A percentile compares a stretch with the other conserved stretches of the same genome.
Evolutionary conservation across 2,113 vertebrate genomes (phyloP).

Genomic region (Limnothrissa miodon): DNA sequence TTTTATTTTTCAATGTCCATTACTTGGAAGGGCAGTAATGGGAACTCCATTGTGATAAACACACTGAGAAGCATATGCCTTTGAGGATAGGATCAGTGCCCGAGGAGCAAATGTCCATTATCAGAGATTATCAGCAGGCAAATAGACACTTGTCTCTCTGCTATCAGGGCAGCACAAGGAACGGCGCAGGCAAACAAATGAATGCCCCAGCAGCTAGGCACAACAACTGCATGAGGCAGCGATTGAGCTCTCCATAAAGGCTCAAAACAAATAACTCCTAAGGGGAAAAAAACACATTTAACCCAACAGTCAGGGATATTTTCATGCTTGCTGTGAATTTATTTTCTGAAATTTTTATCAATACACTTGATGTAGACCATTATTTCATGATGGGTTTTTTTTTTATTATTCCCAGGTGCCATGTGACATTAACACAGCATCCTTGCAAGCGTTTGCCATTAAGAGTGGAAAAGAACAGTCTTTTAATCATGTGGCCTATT

Average conservation of each 20-base stretch:
- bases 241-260: not conserved
- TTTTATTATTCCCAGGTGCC: not conserved
- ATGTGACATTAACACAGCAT: not conserved
- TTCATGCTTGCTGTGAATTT: not conserved
- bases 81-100: conserved; percentile 29
- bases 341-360: not conserved
- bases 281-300: not conserved
- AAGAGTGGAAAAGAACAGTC: not conserved
- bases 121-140: conserved; percentile 41
- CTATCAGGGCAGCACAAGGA: conserved; percentile 22
- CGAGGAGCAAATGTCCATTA: conserved; percentile 14
- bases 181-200: conserved; percentile 16
- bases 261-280: not conserved
- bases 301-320: not conserved
- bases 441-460: not conserved
- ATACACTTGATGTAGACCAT: not conserved
- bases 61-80: not conserved
- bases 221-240: not conserved
- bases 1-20: not conserved
- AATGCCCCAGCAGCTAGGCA: not conserved
- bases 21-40: conserved; percentile 5
- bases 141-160: conserved; percentile 39
- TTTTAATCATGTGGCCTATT: not conserved
- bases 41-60: conserved; percentile 28
- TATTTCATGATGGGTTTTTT: too few relatives aligned